Base-by-base conservation (phyloP, 2,113 vertebrate genomes). In the Proteles cristata region DNA sequence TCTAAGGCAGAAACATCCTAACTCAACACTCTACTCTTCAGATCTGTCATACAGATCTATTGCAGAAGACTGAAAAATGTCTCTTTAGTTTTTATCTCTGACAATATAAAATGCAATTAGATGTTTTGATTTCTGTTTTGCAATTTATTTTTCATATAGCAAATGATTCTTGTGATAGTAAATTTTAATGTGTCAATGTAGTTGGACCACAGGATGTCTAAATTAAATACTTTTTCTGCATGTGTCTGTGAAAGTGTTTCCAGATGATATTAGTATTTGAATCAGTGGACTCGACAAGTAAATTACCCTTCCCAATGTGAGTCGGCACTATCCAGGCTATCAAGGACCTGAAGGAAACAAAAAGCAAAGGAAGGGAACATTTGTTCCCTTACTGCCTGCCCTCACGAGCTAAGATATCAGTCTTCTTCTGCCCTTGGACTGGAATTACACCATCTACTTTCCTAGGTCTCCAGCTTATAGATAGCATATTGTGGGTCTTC, bases 71-170 rank as follows among this genome's bases (percentile, higher is more conserved):
- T 77, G 21, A 74, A 55, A 89, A 58, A 74, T 35, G 11, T 50
- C 10, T 94, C 31, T 48, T 66, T 58, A 58, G 43, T 26, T 69
- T 74, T 74, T 97, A 19, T 45, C 33, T 69, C 79, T 94, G 28
- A 90, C 55, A 92, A 95, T 58, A 63, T 76, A 71, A 91, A 94
- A 82, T 76, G 28, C 50, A 88, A 61, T n/a, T 2, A 71, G 17
- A 11, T 66, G 1, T 45, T 83, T 81, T 69, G 1, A 80, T 68
- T 85, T 81, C 95, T 87, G 25, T 43, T 83, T 63, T 48, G 43
- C 25, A 9, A 48, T 26, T 48, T 28, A 15, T 5, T 26, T 39
- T 88, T 55, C 91, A 16, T 53, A 28, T 74, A 28, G 43, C 4
- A 45, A 89, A 71, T 66, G 17, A 76, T 53, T 91, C 11, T 16